Base-by-base conservation (phyloP, 1,140 invertebrate genomes). In the Bilobella aurantiaca region DNA sequence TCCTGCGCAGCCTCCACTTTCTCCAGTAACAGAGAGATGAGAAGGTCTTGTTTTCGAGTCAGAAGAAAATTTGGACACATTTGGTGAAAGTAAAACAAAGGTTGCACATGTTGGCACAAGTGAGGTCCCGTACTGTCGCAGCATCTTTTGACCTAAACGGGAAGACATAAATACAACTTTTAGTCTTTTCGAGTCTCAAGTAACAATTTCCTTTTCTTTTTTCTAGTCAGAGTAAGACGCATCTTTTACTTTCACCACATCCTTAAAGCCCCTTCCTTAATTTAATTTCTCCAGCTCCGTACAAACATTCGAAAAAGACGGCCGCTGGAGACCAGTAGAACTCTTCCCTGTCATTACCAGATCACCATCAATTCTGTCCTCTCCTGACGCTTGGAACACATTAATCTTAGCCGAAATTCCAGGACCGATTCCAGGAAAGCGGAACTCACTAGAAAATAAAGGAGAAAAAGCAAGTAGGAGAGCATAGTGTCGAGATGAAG, bases 41-140 rank as follows among this genome's bases (percentile, higher is more conserved):
- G 28, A 57, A 65, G 58, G 34, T 49, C 63, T 65, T 42, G 63
- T 65, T 60, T 58, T 65, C 27, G 31, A 65, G 58, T 58, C 64
- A 58, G 64, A 58, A 60, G 58, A 62, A 66, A 58, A 62, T 62
- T 66, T 56, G 65, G 46, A 23, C 65, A 66, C 65, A 66, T 62
- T 66, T 66, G 49, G 12, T 29, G 12, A 25, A 46, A 16, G 65
- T 62, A 66, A 62, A 62, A 66, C 65, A 66, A 66, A 66, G 65
- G 65, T 62, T 66, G 62, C 65, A 66, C 59, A 66, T 66, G 65
- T 66, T 62, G 58, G n/a, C n/a, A n/a, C n/a, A n/a, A n/a, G n/a
- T n/a, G n/a, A n/a, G n/a, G n/a, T n/a, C n/a, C n/a, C 60, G 62
- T 53, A 14, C 29, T 53, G 49, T 23, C 23, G 49, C 21, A 12